Evolutionary conservation across 2,888 invertebrate species (phyloP), one percentile per base, ranked within the genome.

Genomic region (Drosophila neotestacea): DNA sequence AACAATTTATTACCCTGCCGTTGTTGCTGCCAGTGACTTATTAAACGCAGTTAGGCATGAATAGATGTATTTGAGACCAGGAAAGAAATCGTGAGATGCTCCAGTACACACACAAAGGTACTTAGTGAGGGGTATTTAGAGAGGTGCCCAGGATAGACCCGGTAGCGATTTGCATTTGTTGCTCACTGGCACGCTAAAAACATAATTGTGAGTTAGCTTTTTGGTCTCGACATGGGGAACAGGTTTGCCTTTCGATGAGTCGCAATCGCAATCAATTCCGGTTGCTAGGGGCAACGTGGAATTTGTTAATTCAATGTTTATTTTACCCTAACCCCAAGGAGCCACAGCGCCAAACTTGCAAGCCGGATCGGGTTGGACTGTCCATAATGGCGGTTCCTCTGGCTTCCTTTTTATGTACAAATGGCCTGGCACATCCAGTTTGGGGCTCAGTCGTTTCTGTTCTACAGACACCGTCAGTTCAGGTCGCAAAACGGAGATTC

Each of bases 251-350:
- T 70, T 73, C 70, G 66, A 63, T 73, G 78, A 64, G 65, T 82
- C 61, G 73, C 64, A 68, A 66, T 71, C 60, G 83, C 90, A 91
- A 90, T 91, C 91, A 90, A 91, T 50, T 63, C 59, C 74, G 90
- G 91, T 89, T 89, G 91, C 88, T 89, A 84, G 55, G 88, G 89
- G 92, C 88, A 89, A 92, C 92, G 70, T 77, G 84, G 88, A 90
- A 89, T 90, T 92, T 92, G 92, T 92, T 92, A 92, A 92, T 92
- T 92, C 92, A 91, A 92, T 92, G 90, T 84, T 86, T 79, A 76
- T 77, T 81, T 77, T 79, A 72, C 73, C 83, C 83, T 71, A 69
- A 72, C 70, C 73, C 74, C 65, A 64, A 69, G 72, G 64, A 41
- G 62, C 46, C 65, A 63, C 59, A 73, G 70, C 70, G 58, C 64